Conservation (phyloP, 2,888 invertebrate genomes). For the Synanthedon vespiformis region DNA sequence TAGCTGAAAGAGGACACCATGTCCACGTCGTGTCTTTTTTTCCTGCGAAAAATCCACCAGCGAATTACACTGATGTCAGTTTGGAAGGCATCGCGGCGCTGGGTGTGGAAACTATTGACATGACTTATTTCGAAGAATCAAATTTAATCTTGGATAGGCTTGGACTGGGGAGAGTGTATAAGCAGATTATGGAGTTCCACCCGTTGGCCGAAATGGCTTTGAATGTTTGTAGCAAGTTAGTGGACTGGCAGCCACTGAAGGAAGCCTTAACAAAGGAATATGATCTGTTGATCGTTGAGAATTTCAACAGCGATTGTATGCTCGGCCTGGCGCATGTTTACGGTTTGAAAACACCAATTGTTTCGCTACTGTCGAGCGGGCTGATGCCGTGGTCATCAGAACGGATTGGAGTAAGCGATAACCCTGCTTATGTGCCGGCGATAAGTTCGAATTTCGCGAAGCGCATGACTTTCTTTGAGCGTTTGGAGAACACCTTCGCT, state of each 20-base stretch:
- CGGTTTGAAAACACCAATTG: slow-evolving; percentile 60
- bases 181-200: slow-evolving; percentile 29
- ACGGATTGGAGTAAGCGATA: slow-evolving; percentile 55
- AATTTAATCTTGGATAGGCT: slow-evolving; percentile 23
- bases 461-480: slow-evolving; percentile 61
- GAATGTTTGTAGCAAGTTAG: slow-evolving; percentile 42
- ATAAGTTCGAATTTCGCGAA: slow-evolving; percentile 57
- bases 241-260: slow-evolving; percentile 40
- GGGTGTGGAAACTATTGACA: slow-evolving; percentile 42
- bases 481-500: slow-evolving; percentile 46
- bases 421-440: slow-evolving; percentile 66
- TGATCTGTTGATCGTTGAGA: slow-evolving; percentile 73
- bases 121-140: slow-evolving; percentile 28
- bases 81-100: slow-evolving; percentile 44
- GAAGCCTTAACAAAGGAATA: slow-evolving; percentile 58
- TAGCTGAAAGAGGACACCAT: slow-evolving; percentile 71
- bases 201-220: slow-evolving; percentile 39
- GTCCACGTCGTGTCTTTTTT: slow-evolving; percentile 73
- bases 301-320: slow-evolving; percentile 75
- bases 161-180: slow-evolving; percentile 28
- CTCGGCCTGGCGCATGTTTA: slow-evolving; percentile 71
- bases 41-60: slow-evolving; percentile 55
- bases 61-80: slow-evolving; percentile 53
- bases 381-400: slow-evolving; percentile 69
- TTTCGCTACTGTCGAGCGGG: slow-evolving; percentile 67